phyloP scores from a whole-genome alignment of 2,888 invertebrate species.

The Pristionchus fissidentatus region DNA sequence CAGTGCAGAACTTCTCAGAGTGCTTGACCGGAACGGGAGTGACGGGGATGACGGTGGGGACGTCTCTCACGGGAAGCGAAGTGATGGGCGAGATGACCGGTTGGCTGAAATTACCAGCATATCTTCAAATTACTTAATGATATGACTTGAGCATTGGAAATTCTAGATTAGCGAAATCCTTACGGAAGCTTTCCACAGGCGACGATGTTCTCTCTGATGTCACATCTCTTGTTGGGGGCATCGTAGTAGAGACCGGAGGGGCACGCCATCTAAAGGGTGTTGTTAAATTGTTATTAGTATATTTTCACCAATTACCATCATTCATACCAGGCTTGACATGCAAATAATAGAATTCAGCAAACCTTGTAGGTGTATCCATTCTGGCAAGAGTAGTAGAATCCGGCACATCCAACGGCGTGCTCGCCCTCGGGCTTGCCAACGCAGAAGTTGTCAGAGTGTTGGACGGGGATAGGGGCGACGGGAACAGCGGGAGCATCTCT shows the following conservation, averaged over 20 bases:
- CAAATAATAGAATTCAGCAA: neutral
- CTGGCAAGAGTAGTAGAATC: constrained; percentile 31
- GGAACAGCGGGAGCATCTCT: neutral
- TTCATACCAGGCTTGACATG: too few relatives aligned
- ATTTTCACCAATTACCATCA: neutral
- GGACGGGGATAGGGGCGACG: neutral
- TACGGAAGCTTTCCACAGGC: constrained; percentile 54
- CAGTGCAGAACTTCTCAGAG: constrained; percentile 17
- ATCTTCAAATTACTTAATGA: neutral
- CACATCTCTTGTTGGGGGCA: constrained; percentile 47
- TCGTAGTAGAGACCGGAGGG: constrained; percentile 55
- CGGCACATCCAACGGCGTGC: neutral
- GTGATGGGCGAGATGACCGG: neutral
- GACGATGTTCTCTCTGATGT: constrained; percentile 44
- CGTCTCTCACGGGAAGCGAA: neutral
- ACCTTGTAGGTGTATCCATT: constrained; percentile 38
- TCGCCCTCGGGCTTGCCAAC: constrained; percentile 12
- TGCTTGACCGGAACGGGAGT: neutral
- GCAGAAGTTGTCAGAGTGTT: constrained; percentile 27
- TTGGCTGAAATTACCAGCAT: neutral
- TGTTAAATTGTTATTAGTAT: too few relatives aligned
- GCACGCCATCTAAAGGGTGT: constrained; percentile 48
- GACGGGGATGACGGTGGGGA: neutral
- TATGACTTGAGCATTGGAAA: too few relatives aligned
- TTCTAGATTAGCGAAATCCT: neutral